Base-by-base conservation (phyloP, 2,797 vertebrate species). In the Pogoniulus pusillus region DNA sequence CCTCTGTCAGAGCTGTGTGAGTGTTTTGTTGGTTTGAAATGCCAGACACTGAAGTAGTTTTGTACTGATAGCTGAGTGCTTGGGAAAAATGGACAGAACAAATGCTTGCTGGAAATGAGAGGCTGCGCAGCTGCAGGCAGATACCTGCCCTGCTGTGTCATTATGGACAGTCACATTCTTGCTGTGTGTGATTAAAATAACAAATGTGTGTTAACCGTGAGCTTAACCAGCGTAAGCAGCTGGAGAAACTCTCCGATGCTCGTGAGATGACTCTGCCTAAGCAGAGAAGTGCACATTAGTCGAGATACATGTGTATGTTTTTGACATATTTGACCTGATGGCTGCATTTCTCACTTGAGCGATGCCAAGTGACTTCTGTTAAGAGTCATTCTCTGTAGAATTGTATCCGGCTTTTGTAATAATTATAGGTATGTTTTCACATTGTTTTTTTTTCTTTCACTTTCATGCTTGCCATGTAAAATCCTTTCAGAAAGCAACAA, bases 401-500 rank as follows among this genome's bases (percentile, higher is more conserved):
- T 77, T 93, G 35, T 71, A 49, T 78, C 53, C 94, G 85, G 90
- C 37, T 78, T 68, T 85, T 70, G 24, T 49, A 91, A 72, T 66
- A 73, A 53, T 90, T 92, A 12, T 92, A 94, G 93, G 84, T 77
- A 74, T 91, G 82, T 93, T 95, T 90, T 96, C 89, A 91, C 80
- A 37, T 90, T 70, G 17, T 68, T 69, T 93, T 47, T 47, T 89
- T 96, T 96, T 89, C 89, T 95, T 94, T 95, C 93, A 68, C 80
- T 97, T 97, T 96, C 96, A 97, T 96, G 95, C 95, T 94, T 96
- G 80, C 96, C 94, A 88, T 96, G 96, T 96, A 95, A 96, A 96
- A 96, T 95, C 94, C 89, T 96, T 97, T 96, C 96, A 95, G 96
- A 96, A 97, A 96, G 89, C 94, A 93, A 37, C 95, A 91, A 20